Base-by-base conservation (phyloP, 1,140 invertebrate genomes). In the Drosophila suzukii region DNA sequence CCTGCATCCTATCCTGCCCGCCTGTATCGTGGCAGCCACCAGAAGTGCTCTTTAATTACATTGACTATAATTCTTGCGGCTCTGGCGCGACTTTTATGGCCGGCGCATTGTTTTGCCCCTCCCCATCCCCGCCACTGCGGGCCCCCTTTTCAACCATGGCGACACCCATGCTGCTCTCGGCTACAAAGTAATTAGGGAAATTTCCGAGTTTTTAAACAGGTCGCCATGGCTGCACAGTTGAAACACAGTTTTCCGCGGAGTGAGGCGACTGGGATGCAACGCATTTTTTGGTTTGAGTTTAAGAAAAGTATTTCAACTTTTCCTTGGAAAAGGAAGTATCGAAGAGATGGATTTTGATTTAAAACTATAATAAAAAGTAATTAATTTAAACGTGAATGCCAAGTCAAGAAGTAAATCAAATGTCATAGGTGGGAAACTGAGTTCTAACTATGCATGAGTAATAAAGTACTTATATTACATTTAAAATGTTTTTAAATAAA, bases 51-150 rank as follows among this genome's bases (percentile, higher is more conserved):
- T 86, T 86, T 86, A 86, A 86, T 86, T 86, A 86, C 82, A 86
- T 86, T 86, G 81, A 85, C 81, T 85, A 85, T 85, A 85, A 85
- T 85, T 85, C 81, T 85, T 85, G 81, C 67, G 81, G 81, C 81
- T 85, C 77, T 77, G 81, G 82, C 74, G 77, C 81, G 81, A 85
- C 81, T 85, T 85, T 81, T 85, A 85, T 84, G 81, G 68, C 81
- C 76, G 80, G 43, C 76, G 68, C 68, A 71, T 71, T 71, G 68
- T 71, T 71, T 71, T 71, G 66, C 62, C 49, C 20, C 61, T 32
- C 20, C n/a, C 20, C 11, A 10, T 36, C 6, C 34, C 34, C 34
- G 11, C 11, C 41, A 13, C 12, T 6, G n/a, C 47, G 5, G 27
- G 27, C 24, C 47, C 30, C n/a, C 3, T 50, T 10, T 13, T 36